These are phyloP conservation scores for Drosophila pallidifrons DNA, from an alignment of 1,140 invertebrate species.

Conservation along the genomic window DNA sequence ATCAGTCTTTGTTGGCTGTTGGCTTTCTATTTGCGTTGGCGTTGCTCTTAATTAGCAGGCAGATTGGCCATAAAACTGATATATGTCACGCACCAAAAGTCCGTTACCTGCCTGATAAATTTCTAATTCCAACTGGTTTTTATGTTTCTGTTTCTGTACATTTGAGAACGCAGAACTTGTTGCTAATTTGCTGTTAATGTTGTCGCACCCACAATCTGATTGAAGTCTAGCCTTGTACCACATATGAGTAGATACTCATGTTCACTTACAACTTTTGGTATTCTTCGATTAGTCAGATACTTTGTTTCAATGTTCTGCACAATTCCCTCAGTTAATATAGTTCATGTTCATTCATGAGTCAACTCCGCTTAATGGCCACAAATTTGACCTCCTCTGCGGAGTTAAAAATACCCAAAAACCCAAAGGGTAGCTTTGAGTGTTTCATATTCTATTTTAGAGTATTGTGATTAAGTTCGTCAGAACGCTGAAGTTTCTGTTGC, in stretches of 20 bases:
- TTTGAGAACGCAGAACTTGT: conserved; percentile 28
- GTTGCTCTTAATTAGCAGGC: conserved; percentile 69
- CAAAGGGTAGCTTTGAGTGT: conserved; percentile 37
- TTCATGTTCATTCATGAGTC: conserved; percentile 44
- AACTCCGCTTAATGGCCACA: conserved; percentile 42
- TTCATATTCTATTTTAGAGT: conserved; percentile 76
- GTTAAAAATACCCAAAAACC: conserved; percentile 22
- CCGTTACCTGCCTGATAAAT: conserved; percentile 48
- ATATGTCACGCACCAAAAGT: conserved; percentile 69
- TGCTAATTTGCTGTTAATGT: conserved; percentile 36
- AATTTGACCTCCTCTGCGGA: conserved; percentile 40
- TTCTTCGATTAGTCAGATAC: conserved; percentile 1
- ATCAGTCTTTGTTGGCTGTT: conserved; percentile 6
- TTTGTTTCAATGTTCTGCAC: neutral
- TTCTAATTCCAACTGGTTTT: conserved; percentile 61
- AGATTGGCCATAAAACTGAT: conserved; percentile 72
- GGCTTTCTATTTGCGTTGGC: conserved; percentile 71
- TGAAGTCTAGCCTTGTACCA: conserved; percentile 10
- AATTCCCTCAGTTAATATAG: neutral
- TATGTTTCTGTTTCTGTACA: conserved; percentile 4
- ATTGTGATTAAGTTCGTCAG: conserved; percentile 67
- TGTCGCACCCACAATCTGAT: conserved; percentile 53
- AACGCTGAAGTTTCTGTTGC: conserved; percentile 36
- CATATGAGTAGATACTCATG: neutral
- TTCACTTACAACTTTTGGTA: neutral